Evolutionary conservation across 2,113 vertebrate genomes (phyloP).

Genomic region (Mohoua ochrocephala): DNA sequence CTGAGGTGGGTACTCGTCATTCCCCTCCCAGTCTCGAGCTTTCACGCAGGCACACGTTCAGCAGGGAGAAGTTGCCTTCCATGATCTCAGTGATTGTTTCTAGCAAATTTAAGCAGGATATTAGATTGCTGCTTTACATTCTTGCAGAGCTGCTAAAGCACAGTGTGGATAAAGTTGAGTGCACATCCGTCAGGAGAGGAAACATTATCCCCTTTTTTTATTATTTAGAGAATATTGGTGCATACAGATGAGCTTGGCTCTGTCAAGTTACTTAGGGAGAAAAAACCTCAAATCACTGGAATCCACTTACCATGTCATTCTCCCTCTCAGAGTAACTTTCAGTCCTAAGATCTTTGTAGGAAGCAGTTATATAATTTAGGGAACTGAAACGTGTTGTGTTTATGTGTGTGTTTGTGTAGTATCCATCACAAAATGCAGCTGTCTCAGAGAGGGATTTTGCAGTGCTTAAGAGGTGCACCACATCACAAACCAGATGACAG

Average conservation of each 20-base stretch:
- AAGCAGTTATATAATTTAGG: background rate
- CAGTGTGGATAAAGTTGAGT: background rate
- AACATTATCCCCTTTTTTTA: background rate
- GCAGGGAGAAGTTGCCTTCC: background rate
- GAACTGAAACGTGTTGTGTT: background rate
- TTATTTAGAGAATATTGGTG: background rate
- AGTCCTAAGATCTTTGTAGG: background rate
- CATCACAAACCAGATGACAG: background rate
- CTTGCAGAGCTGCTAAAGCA: background rate
- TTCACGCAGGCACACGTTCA: background rate
- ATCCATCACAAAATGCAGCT: background rate
- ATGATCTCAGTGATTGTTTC: background rate
- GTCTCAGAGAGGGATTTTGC: background rate
- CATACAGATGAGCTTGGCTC: background rate
- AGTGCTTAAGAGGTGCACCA: background rate
- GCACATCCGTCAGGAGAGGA: background rate
- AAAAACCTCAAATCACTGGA: background rate
- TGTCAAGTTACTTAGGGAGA: background rate
- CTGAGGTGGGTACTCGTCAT: background rate
- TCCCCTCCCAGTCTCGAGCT: background rate
- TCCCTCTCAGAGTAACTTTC: background rate
- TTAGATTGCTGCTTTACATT: background rate
- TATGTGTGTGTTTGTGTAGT: background rate
- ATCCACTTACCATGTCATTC: background rate
- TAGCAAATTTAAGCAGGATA: background rate